Evolutionary conservation across 1,140 invertebrate genomes (phyloP), one percentile per base, ranked within the genome.

Genomic region (Battus philenor): DNA sequence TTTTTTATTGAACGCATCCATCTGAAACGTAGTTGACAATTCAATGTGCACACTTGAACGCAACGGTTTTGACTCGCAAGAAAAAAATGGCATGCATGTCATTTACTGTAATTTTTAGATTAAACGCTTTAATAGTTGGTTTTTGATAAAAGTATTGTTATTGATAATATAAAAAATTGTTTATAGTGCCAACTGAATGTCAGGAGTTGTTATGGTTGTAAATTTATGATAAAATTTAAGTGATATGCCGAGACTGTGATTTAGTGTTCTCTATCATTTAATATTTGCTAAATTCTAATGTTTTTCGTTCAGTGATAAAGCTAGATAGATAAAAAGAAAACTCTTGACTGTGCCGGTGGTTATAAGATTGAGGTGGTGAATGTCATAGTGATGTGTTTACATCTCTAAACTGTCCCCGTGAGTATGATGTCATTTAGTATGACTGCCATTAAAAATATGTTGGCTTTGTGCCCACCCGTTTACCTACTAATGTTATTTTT

Each of bases 401-500:
- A 81, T 74, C 65, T 80, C 56, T 85, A 74, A 70, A 80, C 59
- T 69, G 67, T 69, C 69, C 44, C 71, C 61, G 80, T 84, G 54
- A 84, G 80, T 84, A 84, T 84, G 80, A 84, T 84, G 80, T 84
- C 80, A 84, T 82, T 41, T 80, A 66, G 72, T 68, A 62, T 57
- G 70, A 61, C 66, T 73, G 69, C 73, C 76, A 77, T 78, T 80
- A 77, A 82, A 79, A 84, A 84, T 63, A 66, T 71, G 69, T 84
- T 84, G 80, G 78, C 78, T 84, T 75, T 73, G 73, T 84, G 80
- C 80, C 80, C 80, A 82, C 68, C 70, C 68, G 64, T 82, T 82
- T 84, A 73, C 75, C 76, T 79, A 47, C 63, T 71, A 68, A 59
- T 71, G 61, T 59, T 59, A 60, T 62, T 65, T 73, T 71, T 72